Evolutionary conservation across 2,888 invertebrate genomes (phyloP), one percentile per base, ranked within the genome.

Genomic region (Oxyscelio sp.): DNA sequence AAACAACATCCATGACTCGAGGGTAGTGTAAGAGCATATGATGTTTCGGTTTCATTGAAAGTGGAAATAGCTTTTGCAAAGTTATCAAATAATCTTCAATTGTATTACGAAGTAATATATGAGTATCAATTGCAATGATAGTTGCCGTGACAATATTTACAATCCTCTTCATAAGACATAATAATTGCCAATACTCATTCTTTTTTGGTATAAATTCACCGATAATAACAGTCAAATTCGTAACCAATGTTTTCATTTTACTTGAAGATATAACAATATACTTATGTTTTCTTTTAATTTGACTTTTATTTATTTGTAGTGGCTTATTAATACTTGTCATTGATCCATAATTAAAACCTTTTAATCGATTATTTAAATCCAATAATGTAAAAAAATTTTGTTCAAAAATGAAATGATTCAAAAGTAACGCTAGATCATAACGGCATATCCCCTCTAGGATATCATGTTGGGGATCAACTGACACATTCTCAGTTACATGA

Each of bases 21-120:
- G 83, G 79, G 40, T 86, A 86, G 34, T 89, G 87, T 15, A 85
- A 40, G 0, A 86, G 63, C 34, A 83, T 77, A 66, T 89, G 85
- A 59, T 87, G 88, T 61, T 88, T 86, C 0, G 84, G 84, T 71
- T 87, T 85, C 31, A 85, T 58, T 31, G 56, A 31, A 48, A 75
- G 17, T 3, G 77, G 81, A 59, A 70, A 70, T 1, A 84, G 71
- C 19, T 78, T 56, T 31, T 71, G 54, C 34, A 73, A 71, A 1
- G 11, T 17, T 22, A 17, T 19, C 31, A 83, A 66, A 66, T 83
- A 85, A 31, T 87, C 71, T 11, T 17, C 2, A 27, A 79, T 66
- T 40, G 73, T 5, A 40, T 66, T 56, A 45, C 58, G 15, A 13
- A 85, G 24, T 40, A 63, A 45, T 4, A 43, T 11, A 65, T 77